These are phyloP conservation scores for Lepidurus apus DNA, from an alignment of 1,140 invertebrate genomes.

Conservation along the genomic window DNA sequence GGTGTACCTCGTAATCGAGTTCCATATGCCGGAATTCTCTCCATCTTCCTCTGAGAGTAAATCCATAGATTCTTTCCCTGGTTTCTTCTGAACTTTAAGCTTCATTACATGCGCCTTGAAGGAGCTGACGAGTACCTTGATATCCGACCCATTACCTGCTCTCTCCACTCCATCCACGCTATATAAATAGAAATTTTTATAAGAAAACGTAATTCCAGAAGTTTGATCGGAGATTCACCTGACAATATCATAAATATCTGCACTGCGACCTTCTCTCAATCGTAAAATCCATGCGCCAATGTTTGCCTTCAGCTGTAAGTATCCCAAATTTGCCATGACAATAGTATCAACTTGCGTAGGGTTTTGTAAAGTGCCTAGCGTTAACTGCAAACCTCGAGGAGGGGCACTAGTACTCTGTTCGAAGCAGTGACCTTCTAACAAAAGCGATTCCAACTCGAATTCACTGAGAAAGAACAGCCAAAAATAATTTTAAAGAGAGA, in stretches of 20 bases:
- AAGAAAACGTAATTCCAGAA: background rate
- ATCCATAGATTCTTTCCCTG: constrained; percentile 77
- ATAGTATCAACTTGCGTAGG: constrained; percentile 89
- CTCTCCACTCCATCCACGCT: constrained; percentile 65
- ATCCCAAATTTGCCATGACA: constrained; percentile 98
- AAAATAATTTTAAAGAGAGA: background rate
- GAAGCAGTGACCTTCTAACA: constrained; percentile 95
- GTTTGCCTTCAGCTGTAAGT: constrained; percentile 96
- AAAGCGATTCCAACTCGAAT: constrained; percentile 84
- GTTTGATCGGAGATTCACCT: constrained; percentile 41
- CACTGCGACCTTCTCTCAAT: constrained; percentile 80
- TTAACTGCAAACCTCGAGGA: constrained; percentile 92
- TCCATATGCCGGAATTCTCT: constrained; percentile 72
- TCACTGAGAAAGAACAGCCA: constrained; percentile 55
- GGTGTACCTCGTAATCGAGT: constrained; percentile 80
- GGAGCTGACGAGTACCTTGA: constrained; percentile 79
- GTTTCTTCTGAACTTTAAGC: constrained; percentile 81
- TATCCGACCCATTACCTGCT: constrained; percentile 57
- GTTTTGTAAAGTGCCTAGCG: constrained; percentile 74
- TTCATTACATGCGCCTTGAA: constrained; percentile 87
- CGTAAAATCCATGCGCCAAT: constrained; percentile 90
- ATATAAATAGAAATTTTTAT: constrained; percentile 45
- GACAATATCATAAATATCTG: constrained; percentile 77
- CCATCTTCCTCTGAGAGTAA: constrained; percentile 74
- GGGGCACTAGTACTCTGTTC: constrained; percentile 86